A percentile compares a stretch with the other conserved stretches of the same genome.
Evolutionary conservation across 2,888 invertebrate species (phyloP).

Genomic region (Apamea anceps): DNA sequence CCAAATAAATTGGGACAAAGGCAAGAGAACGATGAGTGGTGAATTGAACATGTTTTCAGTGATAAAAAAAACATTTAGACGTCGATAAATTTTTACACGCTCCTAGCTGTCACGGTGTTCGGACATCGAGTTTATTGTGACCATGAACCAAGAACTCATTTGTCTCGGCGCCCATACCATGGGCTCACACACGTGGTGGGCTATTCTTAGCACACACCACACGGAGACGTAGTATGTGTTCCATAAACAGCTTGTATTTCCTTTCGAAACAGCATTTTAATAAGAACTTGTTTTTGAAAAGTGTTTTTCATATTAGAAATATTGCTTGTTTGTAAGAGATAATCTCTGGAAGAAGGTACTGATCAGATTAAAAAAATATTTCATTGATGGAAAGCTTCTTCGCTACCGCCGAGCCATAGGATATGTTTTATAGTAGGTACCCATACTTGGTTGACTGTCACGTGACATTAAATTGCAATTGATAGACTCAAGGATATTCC

Average conservation of each 20-base stretch:
- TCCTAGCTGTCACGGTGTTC: neutral
- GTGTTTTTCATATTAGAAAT: neutral
- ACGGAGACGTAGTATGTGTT: neutral
- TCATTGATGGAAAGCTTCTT: neutral
- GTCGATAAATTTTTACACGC: neutral
- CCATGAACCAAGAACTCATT: slow-evolving; percentile 9
- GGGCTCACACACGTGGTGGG: slow-evolving; percentile 4
- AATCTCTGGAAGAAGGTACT: neutral
- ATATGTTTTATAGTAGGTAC: neutral
- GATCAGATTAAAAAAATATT: neutral
- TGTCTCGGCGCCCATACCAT: neutral
- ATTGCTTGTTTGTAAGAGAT: neutral
- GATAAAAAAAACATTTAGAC: neutral
- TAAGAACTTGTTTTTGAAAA: neutral
- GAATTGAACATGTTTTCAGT: neutral
- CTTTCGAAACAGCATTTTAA: neutral
- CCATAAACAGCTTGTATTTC: neutral
- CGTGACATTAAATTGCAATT: neutral
- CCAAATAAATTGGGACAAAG: neutral
- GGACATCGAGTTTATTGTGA: slow-evolving; percentile 12
- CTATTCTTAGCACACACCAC: slow-evolving; percentile 14
- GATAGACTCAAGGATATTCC: too few species aligned
- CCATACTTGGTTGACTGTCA: neutral
- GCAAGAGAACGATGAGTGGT: neutral
- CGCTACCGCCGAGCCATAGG: neutral